Percentiles rank a stretch among this genome's conserved stretches.
These are phyloP conservation scores for Ormyrus labotus DNA, from an alignment of 2,888 invertebrate genomes.

Conservation along the genomic window DNA sequence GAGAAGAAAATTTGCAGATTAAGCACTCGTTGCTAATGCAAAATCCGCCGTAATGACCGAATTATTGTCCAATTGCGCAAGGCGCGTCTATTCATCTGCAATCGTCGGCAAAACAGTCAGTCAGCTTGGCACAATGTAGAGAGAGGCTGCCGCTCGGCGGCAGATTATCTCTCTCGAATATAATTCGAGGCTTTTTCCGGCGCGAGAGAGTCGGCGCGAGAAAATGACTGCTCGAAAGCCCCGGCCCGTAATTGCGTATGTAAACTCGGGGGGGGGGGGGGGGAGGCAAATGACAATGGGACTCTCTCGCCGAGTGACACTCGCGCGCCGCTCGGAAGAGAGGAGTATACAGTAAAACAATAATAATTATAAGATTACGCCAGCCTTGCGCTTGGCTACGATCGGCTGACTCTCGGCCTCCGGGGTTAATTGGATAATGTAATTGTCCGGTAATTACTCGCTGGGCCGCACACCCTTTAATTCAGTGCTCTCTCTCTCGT, in stretches of 20 bases:
- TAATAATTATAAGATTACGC: constrained; percentile 71
- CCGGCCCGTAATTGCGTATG: constrained; percentile 30
- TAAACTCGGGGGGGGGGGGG: not conserved
- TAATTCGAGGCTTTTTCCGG: not conserved
- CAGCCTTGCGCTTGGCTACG: constrained; percentile 65
- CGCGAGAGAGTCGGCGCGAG: not conserved
- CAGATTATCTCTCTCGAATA: too few species aligned
- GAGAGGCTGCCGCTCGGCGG: too few species aligned
- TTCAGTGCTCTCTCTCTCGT: constrained; percentile 48
- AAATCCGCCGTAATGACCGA: constrained; percentile 16
- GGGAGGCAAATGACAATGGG: constrained; percentile 11
- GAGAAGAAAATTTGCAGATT: constrained; percentile 7
- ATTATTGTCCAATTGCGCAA: constrained; percentile 14
- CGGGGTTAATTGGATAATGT: constrained; percentile 75
- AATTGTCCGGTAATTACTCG: constrained; percentile 74
- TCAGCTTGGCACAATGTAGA: too few species aligned
- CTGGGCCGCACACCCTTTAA: constrained; percentile 62
- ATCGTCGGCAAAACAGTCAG: too few species aligned
- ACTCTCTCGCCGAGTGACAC: constrained; percentile 12
- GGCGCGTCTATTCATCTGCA: too few species aligned
- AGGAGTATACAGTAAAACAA: constrained; percentile 63
- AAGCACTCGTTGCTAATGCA: not conserved
- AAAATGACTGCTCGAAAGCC: constrained; percentile 4
- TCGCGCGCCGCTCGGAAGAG: not conserved
- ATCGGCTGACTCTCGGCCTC: constrained; percentile 67